phyloP scores from a whole-genome alignment of 2,888 invertebrate species.

The Gerris lacustris region DNA sequence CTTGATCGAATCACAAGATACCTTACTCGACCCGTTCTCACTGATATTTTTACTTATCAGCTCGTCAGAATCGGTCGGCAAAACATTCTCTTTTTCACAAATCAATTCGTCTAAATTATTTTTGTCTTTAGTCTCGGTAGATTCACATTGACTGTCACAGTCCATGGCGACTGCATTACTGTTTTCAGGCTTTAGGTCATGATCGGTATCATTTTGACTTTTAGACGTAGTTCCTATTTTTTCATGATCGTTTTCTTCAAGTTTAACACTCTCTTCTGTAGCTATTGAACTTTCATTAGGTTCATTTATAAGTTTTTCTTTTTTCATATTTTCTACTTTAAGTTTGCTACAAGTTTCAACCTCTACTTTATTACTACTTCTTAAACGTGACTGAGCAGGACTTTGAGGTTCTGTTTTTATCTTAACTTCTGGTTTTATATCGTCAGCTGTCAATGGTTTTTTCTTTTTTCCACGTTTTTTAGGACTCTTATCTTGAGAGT shows the following conservation, averaged over 20 bases:
- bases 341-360: background rate
- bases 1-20: background rate
- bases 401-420: no score
- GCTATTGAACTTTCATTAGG: no score
- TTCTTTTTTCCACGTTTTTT: constrained; percentile 1
- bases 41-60: no score
- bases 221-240: background rate
- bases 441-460: background rate
- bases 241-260: background rate
- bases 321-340: no score
- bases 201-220: background rate
- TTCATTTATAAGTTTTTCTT: no score
- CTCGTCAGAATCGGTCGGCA: background rate
- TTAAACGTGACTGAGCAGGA: no score
- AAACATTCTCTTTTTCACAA: background rate
- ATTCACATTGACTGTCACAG: background rate
- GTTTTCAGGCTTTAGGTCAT: background rate
- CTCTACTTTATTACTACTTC: background rate
- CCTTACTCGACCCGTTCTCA: no score
- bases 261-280: no score
- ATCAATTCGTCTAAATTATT: background rate
- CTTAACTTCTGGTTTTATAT: background rate
- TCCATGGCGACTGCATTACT: background rate
- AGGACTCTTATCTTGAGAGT: background rate
- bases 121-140: background rate